Conservation (phyloP, 2,797 vertebrate species). For the Hyperoplus lanceolatus region DNA sequence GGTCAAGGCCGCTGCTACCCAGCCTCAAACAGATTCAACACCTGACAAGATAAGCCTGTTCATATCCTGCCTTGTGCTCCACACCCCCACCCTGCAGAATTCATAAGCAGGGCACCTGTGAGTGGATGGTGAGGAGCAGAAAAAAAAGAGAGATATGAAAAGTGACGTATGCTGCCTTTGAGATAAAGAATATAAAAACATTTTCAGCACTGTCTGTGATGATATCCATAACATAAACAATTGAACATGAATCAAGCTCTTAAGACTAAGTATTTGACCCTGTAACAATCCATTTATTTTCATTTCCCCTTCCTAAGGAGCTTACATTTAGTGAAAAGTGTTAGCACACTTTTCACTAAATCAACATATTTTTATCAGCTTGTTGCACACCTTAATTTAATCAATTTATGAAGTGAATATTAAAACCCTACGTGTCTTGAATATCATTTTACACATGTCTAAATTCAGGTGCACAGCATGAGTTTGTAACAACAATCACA, state of each 20-base stretch:
- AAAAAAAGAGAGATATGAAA: constrained; percentile 5
- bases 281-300: not conserved
- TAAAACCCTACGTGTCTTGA: not conserved
- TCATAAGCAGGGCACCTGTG: constrained; percentile 40
- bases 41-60: constrained; percentile 73
- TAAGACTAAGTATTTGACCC: not conserved
- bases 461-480: not conserved
- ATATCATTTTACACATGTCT: not conserved
- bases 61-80: constrained; percentile 50
- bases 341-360: not conserved
- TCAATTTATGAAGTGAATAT: not conserved
- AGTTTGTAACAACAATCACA: not conserved
- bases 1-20: constrained; percentile 65
- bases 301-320: not conserved
- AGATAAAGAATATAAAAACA: not conserved
- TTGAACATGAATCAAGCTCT: not conserved
- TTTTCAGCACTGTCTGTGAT: not conserved
- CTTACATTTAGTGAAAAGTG: not conserved
- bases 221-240: not conserved
- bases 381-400: not conserved
- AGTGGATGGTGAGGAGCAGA: constrained; percentile 14
- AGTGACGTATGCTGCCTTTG: not conserved
- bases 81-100: constrained; percentile 25
- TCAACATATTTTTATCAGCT: not conserved
- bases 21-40: constrained; percentile 59